Percentiles rank a stretch among this genome's conserved stretches.
Evolutionary conservation across 2,113 vertebrate genomes (phyloP).

Genomic region (Elachura formosa): DNA sequence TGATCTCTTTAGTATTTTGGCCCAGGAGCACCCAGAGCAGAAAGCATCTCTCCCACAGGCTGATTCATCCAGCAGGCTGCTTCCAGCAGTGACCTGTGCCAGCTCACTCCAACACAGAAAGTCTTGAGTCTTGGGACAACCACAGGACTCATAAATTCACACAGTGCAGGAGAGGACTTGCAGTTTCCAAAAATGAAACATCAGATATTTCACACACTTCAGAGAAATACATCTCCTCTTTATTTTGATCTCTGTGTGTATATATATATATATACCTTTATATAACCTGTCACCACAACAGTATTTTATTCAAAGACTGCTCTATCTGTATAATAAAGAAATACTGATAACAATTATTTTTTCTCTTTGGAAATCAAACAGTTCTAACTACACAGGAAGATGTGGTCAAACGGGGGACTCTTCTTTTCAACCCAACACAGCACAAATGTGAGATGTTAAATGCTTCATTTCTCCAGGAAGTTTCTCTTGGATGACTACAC

Average conservation of each 20-base stretch:
- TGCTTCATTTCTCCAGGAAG: constrained; percentile 35
- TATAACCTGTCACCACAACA: not conserved
- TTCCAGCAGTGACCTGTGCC: not conserved
- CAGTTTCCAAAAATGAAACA: not conserved
- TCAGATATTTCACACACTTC: not conserved
- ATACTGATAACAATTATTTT: not conserved
- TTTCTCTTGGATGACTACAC: constrained; percentile 46
- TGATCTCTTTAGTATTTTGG: not conserved
- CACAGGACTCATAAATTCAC: not conserved
- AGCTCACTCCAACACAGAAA: not conserved
- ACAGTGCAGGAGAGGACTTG: not conserved
- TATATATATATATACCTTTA: not conserved
- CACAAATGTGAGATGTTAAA: not conserved
- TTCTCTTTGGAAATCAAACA: not conserved
- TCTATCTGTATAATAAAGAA: not conserved
- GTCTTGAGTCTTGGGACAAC: not conserved
- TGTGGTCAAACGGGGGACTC: not conserved
- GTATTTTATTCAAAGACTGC: not conserved
- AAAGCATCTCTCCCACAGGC: not conserved
- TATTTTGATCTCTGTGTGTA: not conserved
- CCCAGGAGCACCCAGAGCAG: not conserved
- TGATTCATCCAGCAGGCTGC: not conserved
- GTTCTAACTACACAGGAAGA: not conserved
- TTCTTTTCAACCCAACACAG: not conserved
- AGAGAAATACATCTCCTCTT: not conserved